These are phyloP conservation scores for Polylopha cassiicola DNA, from an alignment of 2,888 invertebrate genomes.

Conservation along the genomic window DNA sequence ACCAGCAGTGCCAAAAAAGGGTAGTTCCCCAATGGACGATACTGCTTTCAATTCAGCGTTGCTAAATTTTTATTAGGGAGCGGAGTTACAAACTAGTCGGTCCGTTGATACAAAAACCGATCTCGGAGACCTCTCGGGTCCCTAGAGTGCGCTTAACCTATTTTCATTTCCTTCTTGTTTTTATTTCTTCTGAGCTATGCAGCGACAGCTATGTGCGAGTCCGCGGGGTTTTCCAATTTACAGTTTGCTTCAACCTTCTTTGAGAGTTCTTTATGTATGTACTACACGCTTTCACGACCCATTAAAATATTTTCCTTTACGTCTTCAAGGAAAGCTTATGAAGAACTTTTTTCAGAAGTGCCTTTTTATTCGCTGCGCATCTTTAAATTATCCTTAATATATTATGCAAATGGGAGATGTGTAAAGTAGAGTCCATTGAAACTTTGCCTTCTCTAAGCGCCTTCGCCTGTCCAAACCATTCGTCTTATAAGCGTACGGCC, in stretches of 20 bases:
- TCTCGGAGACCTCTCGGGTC: slow-evolving; percentile 40
- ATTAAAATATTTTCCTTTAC: slow-evolving; percentile 11
- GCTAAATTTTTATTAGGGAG: slow-evolving; percentile 46
- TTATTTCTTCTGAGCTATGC: slow-evolving; percentile 46
- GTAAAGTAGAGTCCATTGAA: slow-evolving; percentile 39
- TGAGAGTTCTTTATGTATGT: slow-evolving; percentile 12
- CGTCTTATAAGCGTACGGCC: slow-evolving; percentile 43
- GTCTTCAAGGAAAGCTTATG: too few species aligned
- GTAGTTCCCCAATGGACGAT: slow-evolving; percentile 20
- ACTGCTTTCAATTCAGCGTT: slow-evolving; percentile 37
- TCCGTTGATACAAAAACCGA: slow-evolving; percentile 50
- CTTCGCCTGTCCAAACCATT: slow-evolving; percentile 56
- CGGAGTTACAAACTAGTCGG: slow-evolving; percentile 30
- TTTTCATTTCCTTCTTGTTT: slow-evolving; percentile 58
- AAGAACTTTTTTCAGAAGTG: neutral
- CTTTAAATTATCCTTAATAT: too few species aligned
- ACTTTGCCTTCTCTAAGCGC: slow-evolving; percentile 46
- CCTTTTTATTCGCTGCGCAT: neutral
- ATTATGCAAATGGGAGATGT: too few species aligned
- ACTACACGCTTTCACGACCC: neutral
- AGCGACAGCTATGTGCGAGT: slow-evolving; percentile 34
- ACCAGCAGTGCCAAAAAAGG: slow-evolving; percentile 13
- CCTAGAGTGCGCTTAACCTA: slow-evolving; percentile 61
- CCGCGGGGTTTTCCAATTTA: slow-evolving; percentile 57
- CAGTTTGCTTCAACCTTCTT: slow-evolving; percentile 26